A percentile compares a stretch with the other conserved stretches of the same genome.
These are phyloP conservation scores for Pterostichus niger DNA, from an alignment of 2,888 invertebrate genomes.

Conservation along the genomic window DNA sequence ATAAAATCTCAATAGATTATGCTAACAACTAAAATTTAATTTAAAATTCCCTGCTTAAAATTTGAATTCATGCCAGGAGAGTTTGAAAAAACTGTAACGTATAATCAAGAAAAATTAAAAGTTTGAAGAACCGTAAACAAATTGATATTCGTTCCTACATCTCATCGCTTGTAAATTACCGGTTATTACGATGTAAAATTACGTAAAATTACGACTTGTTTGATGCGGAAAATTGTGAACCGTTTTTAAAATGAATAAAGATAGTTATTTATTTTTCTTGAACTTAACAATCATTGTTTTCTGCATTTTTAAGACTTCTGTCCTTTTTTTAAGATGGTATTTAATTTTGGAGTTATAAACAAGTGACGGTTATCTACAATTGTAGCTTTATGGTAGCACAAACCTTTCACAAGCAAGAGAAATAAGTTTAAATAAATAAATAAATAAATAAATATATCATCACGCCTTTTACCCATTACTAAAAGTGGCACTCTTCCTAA, in stretches of 20 bases:
- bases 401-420: no score
- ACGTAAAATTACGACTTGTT: slow-evolving; percentile 44
- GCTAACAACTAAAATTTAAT: slow-evolving; percentile 11
- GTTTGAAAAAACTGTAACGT: not conserved
- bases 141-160: slow-evolving; percentile 40
- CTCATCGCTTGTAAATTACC: slow-evolving; percentile 18
- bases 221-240: slow-evolving; percentile 34
- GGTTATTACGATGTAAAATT: slow-evolving; percentile 42
- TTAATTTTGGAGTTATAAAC: no score
- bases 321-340: no score
- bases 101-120: slow-evolving; percentile 56
- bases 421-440: no score
- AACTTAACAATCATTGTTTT: no score
- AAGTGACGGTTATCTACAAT: no score
- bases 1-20: slow-evolving; percentile 21
- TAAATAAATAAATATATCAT: no score
- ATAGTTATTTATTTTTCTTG: not conserved
- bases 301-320: no score
- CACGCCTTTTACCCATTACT: no score
- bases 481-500: no score
- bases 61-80: no score
- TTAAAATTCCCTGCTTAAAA: not conserved
- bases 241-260: not conserved
- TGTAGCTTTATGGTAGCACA: no score
- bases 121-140: slow-evolving; percentile 18